Evolutionary conservation across 2,888 invertebrate species (phyloP), one percentile per base, ranked within the genome.

Genomic region (Napeogenes sylphis): DNA sequence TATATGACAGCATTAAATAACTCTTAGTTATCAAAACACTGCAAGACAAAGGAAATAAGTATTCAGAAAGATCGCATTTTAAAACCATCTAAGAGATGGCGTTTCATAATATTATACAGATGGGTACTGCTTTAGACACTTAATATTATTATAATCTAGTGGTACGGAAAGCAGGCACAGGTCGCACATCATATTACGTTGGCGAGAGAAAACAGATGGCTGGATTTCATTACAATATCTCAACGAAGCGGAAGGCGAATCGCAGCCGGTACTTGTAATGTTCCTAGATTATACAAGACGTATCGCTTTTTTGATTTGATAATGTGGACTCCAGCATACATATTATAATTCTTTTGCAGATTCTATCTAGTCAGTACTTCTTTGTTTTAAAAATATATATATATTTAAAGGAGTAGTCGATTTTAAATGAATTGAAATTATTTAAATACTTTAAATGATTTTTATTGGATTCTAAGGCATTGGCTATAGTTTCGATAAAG

Each of bases 181-280:
- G 77, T 80, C 78, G 77, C 82, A 82, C 78, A 77, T 84, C 83
- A 82, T 81, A 82, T 81, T 81, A 82, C 79, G 78, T 72, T 73
- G 76, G 77, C 78, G 84, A 85, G 81, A 83, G 84, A 85, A 85
- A 86, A 84, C 88, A 87, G 87, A 87, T 85, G 87, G 86, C 79
- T 77, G 80, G 83, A 85, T 86, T 87, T 86, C 86, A 86, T 87
- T 87, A 87, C 86, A 87, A 85, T 87, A 85, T 83, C 80, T 86
- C 84, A 85, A 76, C 77, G 78, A 79, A 66, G 82, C 82, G 82
- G 81, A 84, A 84, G 80, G 79, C 76, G 81, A 82, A 83, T 81
- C 83, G 82, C 82, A 82, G 77, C 75, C 79, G 80, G 76, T 74
- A 78, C 78, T 82, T 81, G 79, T 83, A 81, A 83, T 79, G 79